A percentile compares a stretch with the other conserved stretches of the same genome.
Conservation (phyloP, 2,888 invertebrate genomes). For the Megamerina dolium region DNA sequence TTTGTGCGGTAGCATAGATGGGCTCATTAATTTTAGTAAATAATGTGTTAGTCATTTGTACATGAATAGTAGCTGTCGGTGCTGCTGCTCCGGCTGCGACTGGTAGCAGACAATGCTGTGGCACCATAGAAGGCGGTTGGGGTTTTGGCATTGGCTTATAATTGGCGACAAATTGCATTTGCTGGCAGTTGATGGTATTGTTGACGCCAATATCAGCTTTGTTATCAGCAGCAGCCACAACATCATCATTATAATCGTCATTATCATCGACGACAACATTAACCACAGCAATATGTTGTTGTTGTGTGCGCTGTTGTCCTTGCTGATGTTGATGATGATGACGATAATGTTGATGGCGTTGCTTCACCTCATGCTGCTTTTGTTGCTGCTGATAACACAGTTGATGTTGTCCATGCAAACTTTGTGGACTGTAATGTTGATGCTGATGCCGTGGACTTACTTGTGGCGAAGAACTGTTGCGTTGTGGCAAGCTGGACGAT, state of each 20-base stretch:
- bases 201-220: conserved; percentile 8
- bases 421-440: conserved; percentile 18
- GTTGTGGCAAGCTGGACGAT: conserved; percentile 30
- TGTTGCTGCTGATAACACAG: conserved; percentile 12
- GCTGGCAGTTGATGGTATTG: conserved; percentile 12
- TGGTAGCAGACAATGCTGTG: conserved; percentile 14
- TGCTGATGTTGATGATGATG: conserved; percentile 18
- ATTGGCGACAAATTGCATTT: too few relatives aligned
- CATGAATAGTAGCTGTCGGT: conserved; percentile 11
- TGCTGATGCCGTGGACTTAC: conserved; percentile 17
- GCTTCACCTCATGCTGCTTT: conserved; percentile 23
- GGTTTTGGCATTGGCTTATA: conserved; percentile 13
- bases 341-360: conserved; percentile 13
- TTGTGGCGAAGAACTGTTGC: conserved; percentile 19
- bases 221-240: conserved; percentile 21
- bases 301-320: conserved; percentile 11
- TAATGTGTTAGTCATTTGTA: conserved; percentile 23
- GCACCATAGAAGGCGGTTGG: conserved; percentile 3
- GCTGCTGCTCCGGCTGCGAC: conserved; percentile 10
- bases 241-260: conserved; percentile 18
- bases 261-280: conserved; percentile 23
- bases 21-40: conserved; percentile 33
- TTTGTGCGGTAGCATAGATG: conserved; percentile 47
- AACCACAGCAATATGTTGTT: conserved; percentile 27
- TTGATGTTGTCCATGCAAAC: conserved; percentile 14